Conservation (phyloP, 1,140 invertebrate species). For the Aphaenogaster rudis region DNA sequence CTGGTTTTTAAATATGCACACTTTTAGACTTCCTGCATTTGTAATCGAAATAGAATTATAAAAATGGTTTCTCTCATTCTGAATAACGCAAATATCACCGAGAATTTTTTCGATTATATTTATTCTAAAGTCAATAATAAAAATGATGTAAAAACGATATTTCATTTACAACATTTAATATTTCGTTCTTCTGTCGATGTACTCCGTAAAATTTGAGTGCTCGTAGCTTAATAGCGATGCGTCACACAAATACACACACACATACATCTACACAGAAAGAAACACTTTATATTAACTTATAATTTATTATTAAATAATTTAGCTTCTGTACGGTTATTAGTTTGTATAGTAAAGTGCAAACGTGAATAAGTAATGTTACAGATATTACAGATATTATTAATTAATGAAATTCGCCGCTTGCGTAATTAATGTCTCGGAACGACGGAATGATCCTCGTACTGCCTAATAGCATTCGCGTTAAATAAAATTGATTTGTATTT, state of each 20-base stretch:
- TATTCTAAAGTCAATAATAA: neutral
- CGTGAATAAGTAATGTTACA: slow-evolving; percentile 37
- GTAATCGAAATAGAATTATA: neutral
- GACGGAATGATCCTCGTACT: slow-evolving; percentile 14
- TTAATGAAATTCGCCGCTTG: slow-evolving; percentile 33
- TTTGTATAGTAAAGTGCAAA: slow-evolving; percentile 22
- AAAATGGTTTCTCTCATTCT: neutral
- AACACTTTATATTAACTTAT: slow-evolving; percentile 11
- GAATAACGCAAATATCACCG: neutral
- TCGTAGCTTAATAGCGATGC: neutral
- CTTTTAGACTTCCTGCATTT: neutral
- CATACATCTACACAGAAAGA: neutral
- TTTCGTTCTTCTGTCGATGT: neutral
- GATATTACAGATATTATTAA: slow-evolving; percentile 27
- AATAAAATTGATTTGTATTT: slow-evolving; percentile 20
- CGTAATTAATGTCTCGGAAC: slow-evolving; percentile 2
- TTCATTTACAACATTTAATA: neutral
- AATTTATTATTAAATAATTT: slow-evolving; percentile 27
- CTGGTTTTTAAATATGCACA: neutral
- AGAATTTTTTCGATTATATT: neutral
- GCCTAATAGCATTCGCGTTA: neutral
- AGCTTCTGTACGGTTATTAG: slow-evolving; percentile 18
- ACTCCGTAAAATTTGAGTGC: neutral
- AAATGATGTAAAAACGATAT: slow-evolving; percentile 8
- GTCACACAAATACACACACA: neutral